phyloP scores from a whole-genome alignment of 2,797 vertebrate genomes.

The Tympanoctomys barrerae region DNA sequence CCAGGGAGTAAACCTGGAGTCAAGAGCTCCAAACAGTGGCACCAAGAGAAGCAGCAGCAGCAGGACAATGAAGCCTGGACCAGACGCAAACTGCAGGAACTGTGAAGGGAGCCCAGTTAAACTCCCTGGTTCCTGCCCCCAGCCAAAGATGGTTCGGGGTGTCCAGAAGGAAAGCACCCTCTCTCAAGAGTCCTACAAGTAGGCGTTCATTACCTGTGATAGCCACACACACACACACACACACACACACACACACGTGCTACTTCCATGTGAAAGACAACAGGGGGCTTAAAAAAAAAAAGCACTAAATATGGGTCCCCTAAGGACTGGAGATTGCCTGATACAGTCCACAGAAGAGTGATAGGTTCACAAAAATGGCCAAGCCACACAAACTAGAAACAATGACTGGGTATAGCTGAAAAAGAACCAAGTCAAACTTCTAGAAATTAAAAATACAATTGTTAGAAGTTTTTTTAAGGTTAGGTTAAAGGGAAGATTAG shows the following conservation, averaged over 20 bases:
- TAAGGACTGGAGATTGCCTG: background rate
- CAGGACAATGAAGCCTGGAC: background rate
- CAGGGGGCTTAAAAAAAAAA: background rate
- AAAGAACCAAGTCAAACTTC: background rate
- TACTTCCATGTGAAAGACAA: background rate
- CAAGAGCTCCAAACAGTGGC: background rate
- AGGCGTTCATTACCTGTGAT: background rate
- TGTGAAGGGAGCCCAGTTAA: background rate
- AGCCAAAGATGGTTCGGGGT: background rate
- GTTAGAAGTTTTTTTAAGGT: background rate
- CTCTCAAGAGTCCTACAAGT: slow-evolving; percentile 9
- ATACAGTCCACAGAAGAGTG: background rate
- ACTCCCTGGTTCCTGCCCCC: background rate
- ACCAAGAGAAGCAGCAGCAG: background rate
- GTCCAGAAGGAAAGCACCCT: background rate
- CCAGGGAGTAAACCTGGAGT: background rate
- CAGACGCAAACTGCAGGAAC: background rate
- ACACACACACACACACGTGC: background rate
- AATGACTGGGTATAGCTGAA: background rate
- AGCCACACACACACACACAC: background rate
- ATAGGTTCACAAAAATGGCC: background rate
- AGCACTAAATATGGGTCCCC: background rate
- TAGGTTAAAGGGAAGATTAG: background rate
- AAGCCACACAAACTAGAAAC: slow-evolving; percentile 17
- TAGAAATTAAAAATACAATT: slow-evolving; percentile 4